Conservation (phyloP, 2,797 vertebrate genomes). For the Danio jaintianensis region DNA sequence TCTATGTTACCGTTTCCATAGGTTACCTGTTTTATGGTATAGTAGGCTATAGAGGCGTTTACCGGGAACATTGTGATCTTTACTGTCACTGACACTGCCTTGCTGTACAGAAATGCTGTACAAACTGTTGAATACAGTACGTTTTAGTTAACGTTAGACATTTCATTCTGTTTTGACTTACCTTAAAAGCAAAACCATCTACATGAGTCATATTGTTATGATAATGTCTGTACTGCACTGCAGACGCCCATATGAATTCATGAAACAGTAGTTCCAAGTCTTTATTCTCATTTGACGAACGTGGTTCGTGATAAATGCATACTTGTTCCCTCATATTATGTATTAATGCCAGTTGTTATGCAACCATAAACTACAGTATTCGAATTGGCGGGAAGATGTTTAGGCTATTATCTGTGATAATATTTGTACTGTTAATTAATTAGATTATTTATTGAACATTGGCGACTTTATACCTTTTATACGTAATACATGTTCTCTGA, state of each 20-base stretch:
- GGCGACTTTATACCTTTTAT: background rate
- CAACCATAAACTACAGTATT: background rate
- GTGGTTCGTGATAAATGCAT: background rate
- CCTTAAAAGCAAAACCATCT: background rate
- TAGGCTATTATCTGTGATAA: too few species aligned
- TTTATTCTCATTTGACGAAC: background rate
- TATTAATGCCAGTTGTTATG: background rate
- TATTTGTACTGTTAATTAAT: background rate
- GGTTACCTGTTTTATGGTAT: background rate
- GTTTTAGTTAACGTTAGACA: background rate
- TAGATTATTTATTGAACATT: background rate
- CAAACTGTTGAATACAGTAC: conserved; percentile 19
- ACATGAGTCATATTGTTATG: background rate
- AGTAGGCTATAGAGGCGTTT: background rate
- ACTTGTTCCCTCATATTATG: background rate
- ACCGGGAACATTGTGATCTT: conserved; percentile 18
- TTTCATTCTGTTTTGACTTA: background rate
- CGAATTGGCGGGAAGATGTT: background rate
- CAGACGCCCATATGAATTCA: background rate
- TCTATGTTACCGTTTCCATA: background rate
- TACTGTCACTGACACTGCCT: background rate
- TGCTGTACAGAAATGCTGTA: background rate
- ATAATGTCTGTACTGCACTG: background rate
- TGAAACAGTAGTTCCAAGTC: background rate
- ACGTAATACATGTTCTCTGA: background rate